Evolutionary conservation across 2,113 vertebrate genomes (phyloP).

Genomic region (Scolopax mira): DNA sequence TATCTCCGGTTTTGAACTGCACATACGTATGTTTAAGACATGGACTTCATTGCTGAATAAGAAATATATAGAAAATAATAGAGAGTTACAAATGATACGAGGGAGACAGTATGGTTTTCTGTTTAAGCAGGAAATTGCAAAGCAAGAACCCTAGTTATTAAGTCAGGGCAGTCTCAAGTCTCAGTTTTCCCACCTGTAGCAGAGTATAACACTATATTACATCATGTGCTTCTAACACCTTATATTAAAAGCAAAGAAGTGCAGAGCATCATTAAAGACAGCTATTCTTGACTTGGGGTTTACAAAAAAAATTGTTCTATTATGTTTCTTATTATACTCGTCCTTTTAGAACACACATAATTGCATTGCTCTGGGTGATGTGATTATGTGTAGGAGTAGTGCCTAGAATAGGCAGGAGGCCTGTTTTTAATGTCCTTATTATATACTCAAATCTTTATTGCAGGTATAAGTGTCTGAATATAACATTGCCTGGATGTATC

Average conservation of each 20-base stretch:
- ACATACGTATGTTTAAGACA: not conserved
- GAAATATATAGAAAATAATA: not conserved
- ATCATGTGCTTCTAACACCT: not conserved
- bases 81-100: not conserved
- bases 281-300: not conserved
- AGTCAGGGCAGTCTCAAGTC: not conserved
- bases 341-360: not conserved
- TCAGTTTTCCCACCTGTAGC: not conserved
- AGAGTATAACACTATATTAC: not conserved
- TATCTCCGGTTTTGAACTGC: not conserved
- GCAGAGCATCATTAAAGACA: not conserved
- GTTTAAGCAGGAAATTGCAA: not conserved
- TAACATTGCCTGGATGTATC: not conserved
- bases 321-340: not conserved
- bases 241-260: not conserved
- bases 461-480: not conserved
- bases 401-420: not conserved
- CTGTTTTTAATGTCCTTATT: not conserved
- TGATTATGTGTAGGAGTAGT: not conserved
- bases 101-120: not conserved
- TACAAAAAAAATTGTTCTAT: not conserved
- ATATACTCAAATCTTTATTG: not conserved
- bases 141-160: not conserved
- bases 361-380: not conserved
- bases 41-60: not conserved